Evolutionary conservation across 2,888 invertebrate species (phyloP).

Genomic region (Agelastica alni): DNA sequence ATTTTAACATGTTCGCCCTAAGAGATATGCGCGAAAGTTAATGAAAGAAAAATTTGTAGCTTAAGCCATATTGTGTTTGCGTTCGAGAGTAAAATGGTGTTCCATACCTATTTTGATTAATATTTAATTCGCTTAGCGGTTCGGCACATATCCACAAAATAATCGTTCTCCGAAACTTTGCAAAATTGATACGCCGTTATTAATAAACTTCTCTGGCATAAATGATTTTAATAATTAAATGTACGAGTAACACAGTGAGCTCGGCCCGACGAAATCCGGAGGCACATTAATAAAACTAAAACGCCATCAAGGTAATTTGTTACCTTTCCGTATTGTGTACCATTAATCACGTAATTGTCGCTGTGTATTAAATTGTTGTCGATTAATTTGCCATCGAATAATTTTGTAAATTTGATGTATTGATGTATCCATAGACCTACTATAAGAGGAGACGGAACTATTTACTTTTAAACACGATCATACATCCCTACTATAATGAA

Average conservation of each 20-base stretch:
- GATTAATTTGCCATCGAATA: constrained; percentile 1
- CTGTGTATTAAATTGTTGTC: not conserved
- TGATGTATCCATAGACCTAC: too few species aligned
- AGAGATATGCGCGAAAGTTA: not conserved
- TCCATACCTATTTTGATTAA: constrained; percentile 6
- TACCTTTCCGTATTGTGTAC: constrained; percentile 12
- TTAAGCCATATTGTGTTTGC: not conserved
- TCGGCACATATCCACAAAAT: constrained; percentile 21
- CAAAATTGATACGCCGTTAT: constrained; percentile 28
- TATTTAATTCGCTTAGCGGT: constrained; percentile 14
- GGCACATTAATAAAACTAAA: constrained; percentile 29
- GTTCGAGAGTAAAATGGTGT: too few species aligned
- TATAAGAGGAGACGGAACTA: too few species aligned
- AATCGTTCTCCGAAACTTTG: constrained; percentile 27
- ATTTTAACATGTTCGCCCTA: too few species aligned
- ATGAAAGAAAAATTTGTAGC: not conserved
- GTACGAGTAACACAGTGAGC: not conserved
- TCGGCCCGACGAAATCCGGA: constrained; percentile 16
- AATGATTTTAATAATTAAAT: constrained; percentile 32
- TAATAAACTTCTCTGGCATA: constrained; percentile 28
- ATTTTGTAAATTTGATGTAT: not conserved
- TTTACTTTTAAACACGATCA: too few species aligned
- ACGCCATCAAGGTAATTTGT: constrained; percentile 18
- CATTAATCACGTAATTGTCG: constrained; percentile 10
- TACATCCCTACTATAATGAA: too few species aligned